Percentiles rank a stretch among this genome's conserved stretches.
Evolutionary conservation across 2,888 invertebrate species (phyloP).

Genomic region (Serripes groenlandicus): DNA sequence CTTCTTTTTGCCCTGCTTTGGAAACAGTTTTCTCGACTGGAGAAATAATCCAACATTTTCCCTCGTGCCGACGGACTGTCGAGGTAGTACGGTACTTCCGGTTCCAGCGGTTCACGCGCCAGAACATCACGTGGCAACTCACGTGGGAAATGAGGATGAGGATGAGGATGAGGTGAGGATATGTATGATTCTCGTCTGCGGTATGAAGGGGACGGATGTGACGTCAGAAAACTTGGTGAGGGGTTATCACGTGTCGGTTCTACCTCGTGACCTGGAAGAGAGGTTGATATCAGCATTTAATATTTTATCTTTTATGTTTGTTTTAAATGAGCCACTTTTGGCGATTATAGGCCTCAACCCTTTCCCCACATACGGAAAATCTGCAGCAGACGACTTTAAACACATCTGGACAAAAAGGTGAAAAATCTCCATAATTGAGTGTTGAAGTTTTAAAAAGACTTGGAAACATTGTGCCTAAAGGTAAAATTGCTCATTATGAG

Average conservation of each 20-base stretch:
- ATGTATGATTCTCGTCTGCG: slow-evolving; percentile 48
- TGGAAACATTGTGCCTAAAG: too few species aligned
- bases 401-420: too few species aligned
- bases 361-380: too few species aligned
- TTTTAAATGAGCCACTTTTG: not conserved
- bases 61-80: slow-evolving; percentile 43
- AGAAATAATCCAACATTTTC: slow-evolving; percentile 16
- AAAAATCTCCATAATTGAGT: too few species aligned
- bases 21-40: slow-evolving; percentile 28
- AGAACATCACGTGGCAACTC: slow-evolving; percentile 22
- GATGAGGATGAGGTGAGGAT: slow-evolving; percentile 25
- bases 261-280: slow-evolving; percentile 23
- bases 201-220: slow-evolving; percentile 34
- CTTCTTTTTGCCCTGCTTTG: slow-evolving; percentile 64
- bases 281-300: too few species aligned
- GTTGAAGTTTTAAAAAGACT: too few species aligned
- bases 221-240: slow-evolving; percentile 6
- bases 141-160: slow-evolving; percentile 30
- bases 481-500: too few species aligned
- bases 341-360: too few species aligned
- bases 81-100: slow-evolving; percentile 51
- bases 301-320: too few species aligned
- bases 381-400: too few species aligned
- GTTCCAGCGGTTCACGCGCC: slow-evolving; percentile 47
- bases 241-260: slow-evolving; percentile 2